Evolutionary conservation across 2,113 vertebrate genomes (phyloP).

Genomic region (Actinemys pallida): DNA sequence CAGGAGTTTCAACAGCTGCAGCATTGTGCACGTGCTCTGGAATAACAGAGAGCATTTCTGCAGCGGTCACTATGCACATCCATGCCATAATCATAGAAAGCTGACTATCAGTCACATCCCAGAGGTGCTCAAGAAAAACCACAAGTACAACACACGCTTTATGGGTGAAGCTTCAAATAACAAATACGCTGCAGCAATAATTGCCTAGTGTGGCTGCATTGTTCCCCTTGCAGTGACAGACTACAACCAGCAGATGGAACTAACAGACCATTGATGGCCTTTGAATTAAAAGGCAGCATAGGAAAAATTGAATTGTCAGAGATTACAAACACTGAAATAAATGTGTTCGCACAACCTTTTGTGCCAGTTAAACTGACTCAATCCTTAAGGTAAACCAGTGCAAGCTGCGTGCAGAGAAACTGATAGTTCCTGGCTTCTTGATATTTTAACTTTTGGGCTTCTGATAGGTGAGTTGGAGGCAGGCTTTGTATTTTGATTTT

Average conservation of each 20-base stretch:
- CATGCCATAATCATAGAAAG: background rate
- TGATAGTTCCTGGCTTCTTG: background rate
- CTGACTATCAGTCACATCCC: background rate
- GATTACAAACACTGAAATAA: fast-evolving
- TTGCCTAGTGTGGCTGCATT: fast-evolving
- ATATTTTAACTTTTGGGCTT: background rate
- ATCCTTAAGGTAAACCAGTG: background rate
- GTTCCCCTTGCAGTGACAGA: background rate
- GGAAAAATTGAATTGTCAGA: background rate
- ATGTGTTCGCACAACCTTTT: background rate
- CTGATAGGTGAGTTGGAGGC: background rate
- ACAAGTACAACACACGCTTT: fast-evolving
- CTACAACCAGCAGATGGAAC: conserved; percentile 66
- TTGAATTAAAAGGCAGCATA: background rate
- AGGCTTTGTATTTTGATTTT: background rate
- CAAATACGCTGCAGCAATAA: fast-evolving
- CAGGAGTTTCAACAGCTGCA: background rate
- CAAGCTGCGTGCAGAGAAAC: background rate
- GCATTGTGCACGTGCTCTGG: background rate
- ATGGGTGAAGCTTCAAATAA: fast-evolving
- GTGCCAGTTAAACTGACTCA: background rate
- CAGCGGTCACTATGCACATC: background rate
- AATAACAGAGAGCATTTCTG: background rate
- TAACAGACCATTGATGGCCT: conserved; percentile 1
- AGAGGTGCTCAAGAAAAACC: background rate